A percentile compares a stretch with the other conserved stretches of the same genome.
phyloP scores from a whole-genome alignment of 2,888 invertebrate species.

The Aricia artaxerxes region DNA sequence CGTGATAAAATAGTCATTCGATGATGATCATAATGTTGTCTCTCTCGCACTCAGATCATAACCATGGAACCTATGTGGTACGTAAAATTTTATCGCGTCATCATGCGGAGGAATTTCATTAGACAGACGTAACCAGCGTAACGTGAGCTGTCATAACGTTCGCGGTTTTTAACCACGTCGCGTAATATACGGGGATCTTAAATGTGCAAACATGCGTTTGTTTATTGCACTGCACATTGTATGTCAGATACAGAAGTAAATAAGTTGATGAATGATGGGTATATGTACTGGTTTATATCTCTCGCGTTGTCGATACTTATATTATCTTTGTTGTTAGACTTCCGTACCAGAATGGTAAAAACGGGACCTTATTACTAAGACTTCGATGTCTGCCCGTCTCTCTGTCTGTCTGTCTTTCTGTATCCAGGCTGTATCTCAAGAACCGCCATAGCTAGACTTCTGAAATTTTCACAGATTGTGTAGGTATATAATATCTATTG shows the following conservation, averaged over 20 bases:
- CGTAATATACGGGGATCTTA: not conserved
- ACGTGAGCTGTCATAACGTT: slow-evolving; percentile 42
- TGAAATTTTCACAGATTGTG: too few species aligned
- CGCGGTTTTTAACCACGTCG: slow-evolving; percentile 33
- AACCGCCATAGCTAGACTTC: too few species aligned
- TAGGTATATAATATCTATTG: too few species aligned
- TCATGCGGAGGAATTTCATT: slow-evolving; percentile 43
- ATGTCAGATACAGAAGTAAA: not conserved
- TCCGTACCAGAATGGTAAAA: too few species aligned
- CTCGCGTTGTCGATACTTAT: too few species aligned
- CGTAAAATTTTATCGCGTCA: slow-evolving; percentile 28
- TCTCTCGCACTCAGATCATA: not conserved
- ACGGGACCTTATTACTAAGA: too few species aligned
- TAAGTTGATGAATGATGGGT: not conserved
- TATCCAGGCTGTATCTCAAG: too few species aligned
- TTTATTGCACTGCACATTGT: not conserved
- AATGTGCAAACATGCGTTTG: not conserved
- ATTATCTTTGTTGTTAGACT: too few species aligned
- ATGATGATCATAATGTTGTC: not conserved
- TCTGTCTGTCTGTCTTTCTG: too few species aligned
- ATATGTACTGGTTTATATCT: not conserved
- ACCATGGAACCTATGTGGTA: not conserved
- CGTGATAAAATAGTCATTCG: too few species aligned
- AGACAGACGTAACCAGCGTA: slow-evolving; percentile 42
- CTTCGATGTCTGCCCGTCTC: too few species aligned